Conservation (phyloP, 2,113 vertebrate genomes). For the Callorhinus ursinus region DNA sequence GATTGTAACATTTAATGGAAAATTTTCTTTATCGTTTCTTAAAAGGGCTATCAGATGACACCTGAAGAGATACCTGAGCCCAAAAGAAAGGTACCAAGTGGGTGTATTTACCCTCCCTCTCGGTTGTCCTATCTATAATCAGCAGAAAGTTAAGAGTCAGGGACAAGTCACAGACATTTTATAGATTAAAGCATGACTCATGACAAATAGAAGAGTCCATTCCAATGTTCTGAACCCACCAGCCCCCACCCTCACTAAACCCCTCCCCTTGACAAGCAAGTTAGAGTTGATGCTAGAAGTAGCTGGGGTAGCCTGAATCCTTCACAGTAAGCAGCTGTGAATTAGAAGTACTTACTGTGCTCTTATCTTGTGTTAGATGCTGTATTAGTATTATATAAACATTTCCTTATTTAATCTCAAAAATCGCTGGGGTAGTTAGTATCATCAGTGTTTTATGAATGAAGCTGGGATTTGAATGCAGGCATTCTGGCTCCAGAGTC, state of each 20-base stretch:
- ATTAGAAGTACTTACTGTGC: neutral
- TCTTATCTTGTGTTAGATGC: neutral
- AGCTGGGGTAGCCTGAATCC: neutral
- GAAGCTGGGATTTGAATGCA: neutral
- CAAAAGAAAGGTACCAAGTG: neutral
- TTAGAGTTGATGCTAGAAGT: neutral
- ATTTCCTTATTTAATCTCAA: conserved; percentile 24
- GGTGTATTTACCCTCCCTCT: neutral
- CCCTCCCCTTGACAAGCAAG: neutral
- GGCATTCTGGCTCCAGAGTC: neutral
- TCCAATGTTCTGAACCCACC: neutral
- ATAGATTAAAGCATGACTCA: neutral
- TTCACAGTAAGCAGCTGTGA: neutral
- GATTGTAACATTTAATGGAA: conserved; percentile 9
- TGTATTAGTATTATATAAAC: neutral
- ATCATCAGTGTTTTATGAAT: neutral
- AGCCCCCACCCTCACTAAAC: neutral
- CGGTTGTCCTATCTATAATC: neutral
- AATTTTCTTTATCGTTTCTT: conserved; percentile 13
- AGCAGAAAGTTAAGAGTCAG: neutral
- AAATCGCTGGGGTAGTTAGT: neutral
- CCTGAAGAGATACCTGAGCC: neutral
- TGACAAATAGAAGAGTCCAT: neutral
- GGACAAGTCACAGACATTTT: neutral
- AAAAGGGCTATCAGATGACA: neutral